Conservation (phyloP, 2,797 vertebrate genomes). For the Orientallactaga sibirica region DNA sequence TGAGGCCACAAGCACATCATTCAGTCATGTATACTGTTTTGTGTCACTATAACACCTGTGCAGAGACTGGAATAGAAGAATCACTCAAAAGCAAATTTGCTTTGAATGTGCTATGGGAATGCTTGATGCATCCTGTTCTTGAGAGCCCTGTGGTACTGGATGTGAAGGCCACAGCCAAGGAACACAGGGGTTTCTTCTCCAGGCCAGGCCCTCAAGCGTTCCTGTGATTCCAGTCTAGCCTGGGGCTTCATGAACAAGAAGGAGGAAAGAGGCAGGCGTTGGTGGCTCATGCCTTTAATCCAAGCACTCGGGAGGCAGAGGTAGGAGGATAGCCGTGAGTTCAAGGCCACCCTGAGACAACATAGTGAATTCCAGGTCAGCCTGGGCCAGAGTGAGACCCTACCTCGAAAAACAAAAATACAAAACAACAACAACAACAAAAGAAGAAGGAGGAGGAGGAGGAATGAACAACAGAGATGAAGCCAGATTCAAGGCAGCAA, state of each 20-base stretch:
- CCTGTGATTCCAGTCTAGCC: conserved; percentile 3
- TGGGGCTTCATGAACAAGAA: neutral
- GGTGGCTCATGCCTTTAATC: too few species aligned
- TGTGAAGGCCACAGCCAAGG: too few species aligned
- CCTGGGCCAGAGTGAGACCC: too few species aligned
- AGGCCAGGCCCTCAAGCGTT: neutral
- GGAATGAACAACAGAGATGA: neutral
- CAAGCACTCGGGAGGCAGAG: too few species aligned
- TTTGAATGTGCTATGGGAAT: neutral
- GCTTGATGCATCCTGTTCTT: neutral
- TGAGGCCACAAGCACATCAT: neutral
- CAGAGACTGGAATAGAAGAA: conserved; percentile 12
- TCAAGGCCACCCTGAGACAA: too few species aligned
- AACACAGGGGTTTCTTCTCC: neutral
- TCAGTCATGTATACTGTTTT: neutral
- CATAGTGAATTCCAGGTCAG: too few species aligned
- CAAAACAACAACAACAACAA: too few species aligned
- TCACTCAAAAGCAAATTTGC: neutral
- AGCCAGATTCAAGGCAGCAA: neutral
- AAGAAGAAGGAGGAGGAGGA: neutral
- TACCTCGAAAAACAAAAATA: too few species aligned
- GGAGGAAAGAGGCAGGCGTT: neutral
- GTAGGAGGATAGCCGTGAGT: too few species aligned
- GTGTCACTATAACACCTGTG: neutral
- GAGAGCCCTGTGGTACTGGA: neutral